Conservation (phyloP, 2,113 vertebrate species). For the Notechis scutatus region DNA sequence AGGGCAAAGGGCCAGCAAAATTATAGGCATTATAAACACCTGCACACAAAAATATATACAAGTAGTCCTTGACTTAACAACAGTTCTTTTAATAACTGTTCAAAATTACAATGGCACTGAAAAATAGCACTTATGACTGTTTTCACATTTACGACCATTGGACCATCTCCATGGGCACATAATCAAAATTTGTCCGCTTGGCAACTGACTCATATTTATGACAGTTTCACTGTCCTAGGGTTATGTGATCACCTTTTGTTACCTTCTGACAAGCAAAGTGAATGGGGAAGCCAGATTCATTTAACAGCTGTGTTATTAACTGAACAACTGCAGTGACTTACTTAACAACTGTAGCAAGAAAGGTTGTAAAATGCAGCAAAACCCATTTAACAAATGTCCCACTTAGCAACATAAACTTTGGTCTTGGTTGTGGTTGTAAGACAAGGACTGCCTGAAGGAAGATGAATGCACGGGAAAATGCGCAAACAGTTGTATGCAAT, state of each 20-base stretch:
- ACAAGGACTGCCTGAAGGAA: neutral
- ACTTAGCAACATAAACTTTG: neutral
- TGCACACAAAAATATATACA: neutral
- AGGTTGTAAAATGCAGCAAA: neutral
- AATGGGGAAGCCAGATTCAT: neutral
- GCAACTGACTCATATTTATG: too few species aligned
- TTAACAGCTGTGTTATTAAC: neutral
- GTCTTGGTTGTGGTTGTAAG: neutral
- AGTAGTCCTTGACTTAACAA: too few species aligned
- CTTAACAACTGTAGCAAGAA: neutral
- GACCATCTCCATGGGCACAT: too few species aligned
- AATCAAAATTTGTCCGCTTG: too few species aligned
- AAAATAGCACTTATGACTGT: too few species aligned
- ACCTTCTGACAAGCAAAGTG: neutral
- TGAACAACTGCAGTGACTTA: neutral
- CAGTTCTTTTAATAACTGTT: too few species aligned
- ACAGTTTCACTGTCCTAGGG: too few species aligned
- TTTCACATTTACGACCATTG: too few species aligned
- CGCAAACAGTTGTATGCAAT: neutral
- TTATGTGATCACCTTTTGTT: neutral
- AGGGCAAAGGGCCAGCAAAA: neutral
- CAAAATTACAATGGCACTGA: too few species aligned
- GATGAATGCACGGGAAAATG: neutral
- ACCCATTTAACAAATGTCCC: neutral
- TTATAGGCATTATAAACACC: neutral